phyloP scores from a whole-genome alignment of 2,113 vertebrate genomes.

The Hippocampus guttulatus region DNA sequence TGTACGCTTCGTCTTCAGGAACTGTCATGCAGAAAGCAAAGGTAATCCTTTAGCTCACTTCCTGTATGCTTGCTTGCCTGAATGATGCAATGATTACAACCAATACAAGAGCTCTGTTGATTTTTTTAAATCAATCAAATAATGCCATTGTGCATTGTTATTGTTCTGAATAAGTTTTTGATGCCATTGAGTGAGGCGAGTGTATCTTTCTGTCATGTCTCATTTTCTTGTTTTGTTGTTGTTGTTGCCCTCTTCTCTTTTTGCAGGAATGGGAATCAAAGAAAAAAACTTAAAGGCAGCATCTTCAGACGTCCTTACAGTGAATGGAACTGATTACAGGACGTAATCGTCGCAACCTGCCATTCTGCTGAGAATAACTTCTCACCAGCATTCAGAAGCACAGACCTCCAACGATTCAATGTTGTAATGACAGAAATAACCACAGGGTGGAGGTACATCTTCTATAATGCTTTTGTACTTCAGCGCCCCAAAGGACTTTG shows the following conservation, averaged over 20 bases:
- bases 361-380: not conserved
- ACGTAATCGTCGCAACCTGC: conserved; percentile 7
- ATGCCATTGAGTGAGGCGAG: too few relatives aligned
- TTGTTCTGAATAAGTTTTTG: not conserved
- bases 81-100: not conserved
- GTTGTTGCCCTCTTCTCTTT: conserved; percentile 12
- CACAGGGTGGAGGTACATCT: conserved; percentile 55
- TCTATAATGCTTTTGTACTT: not conserved
- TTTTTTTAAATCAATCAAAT: not conserved
- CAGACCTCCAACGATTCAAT: not conserved
- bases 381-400: not conserved
- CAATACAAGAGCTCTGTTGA: not conserved
- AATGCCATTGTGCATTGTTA: not conserved
- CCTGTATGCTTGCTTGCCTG: not conserved
- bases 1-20: conserved; percentile 78
- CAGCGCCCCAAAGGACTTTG: not conserved
- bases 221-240: not conserved
- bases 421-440: conserved; percentile 28
- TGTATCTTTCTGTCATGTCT: not conserved
- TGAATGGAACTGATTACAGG: conserved; percentile 8
- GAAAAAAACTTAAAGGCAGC: conserved; percentile 76
- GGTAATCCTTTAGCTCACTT: conserved; percentile 62
- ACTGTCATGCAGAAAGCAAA: conserved; percentile 93
- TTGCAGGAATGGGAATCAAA: conserved; percentile 95
- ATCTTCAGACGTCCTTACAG: conserved; percentile 9